Evolutionary conservation across 2,888 invertebrate species (phyloP).

Genomic region (Melinaea marsaeus): DNA sequence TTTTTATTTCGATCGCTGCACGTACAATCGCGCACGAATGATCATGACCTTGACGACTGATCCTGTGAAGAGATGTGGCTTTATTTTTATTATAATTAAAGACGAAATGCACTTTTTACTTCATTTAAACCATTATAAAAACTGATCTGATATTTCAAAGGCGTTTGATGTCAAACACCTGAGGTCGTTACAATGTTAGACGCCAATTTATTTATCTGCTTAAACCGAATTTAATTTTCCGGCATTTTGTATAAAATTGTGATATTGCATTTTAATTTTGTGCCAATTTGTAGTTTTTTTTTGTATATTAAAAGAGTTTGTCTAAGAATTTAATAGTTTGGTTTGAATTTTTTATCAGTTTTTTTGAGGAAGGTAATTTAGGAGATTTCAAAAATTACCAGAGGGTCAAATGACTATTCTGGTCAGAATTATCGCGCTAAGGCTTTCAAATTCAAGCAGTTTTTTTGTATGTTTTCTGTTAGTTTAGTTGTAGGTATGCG

Average conservation of each 20-base stretch:
- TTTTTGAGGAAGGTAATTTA: too few relatives aligned
- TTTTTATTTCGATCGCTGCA: constrained; percentile 43
- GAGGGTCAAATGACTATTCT: too few relatives aligned
- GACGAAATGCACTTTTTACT: constrained; percentile 16
- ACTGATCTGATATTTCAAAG: constrained; percentile 19
- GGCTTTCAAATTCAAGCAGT: too few relatives aligned
- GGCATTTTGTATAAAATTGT: background rate
- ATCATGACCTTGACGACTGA: constrained; percentile 59
- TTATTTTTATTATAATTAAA: constrained; percentile 47
- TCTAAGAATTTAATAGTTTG: too few relatives aligned
- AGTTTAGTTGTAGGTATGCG: too few relatives aligned
- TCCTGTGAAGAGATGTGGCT: constrained; percentile 71
- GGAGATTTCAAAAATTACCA: too few relatives aligned
- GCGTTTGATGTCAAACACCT: constrained; percentile 13
- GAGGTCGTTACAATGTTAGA: constrained; percentile 22
- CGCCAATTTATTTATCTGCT: constrained; percentile 1
- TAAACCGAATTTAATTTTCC: background rate
- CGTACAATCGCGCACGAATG: constrained; percentile 65
- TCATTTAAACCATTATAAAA: constrained; percentile 20
- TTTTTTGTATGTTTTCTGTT: too few relatives aligned
- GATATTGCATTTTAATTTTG: background rate
- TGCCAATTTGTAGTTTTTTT: background rate
- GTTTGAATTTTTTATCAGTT: too few relatives aligned
- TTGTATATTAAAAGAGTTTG: background rate
- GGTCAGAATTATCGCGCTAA: too few relatives aligned